Conservation (phyloP, 2,797 vertebrate genomes). For the Rhabdophis nuchalis region DNA sequence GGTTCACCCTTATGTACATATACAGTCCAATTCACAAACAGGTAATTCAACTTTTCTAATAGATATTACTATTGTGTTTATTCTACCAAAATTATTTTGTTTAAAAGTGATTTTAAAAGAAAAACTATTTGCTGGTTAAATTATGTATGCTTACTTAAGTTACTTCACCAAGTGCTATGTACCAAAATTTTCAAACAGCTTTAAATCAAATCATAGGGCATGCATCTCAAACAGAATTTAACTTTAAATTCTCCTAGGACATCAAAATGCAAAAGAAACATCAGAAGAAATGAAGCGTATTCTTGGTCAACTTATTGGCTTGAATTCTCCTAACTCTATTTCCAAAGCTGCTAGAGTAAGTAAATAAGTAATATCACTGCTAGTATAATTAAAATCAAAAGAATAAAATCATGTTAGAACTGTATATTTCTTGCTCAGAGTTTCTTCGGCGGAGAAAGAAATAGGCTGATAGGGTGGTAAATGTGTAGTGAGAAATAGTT, state of each 20-base stretch:
- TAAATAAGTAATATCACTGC: background rate
- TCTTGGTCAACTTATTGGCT: conserved; percentile 86
- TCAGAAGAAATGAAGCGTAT: conserved; percentile 83
- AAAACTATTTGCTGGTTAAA: fast-evolving
- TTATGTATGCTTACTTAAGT: background rate
- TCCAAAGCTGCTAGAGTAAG: conserved; percentile 88
- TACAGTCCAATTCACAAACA: conserved; percentile 76
- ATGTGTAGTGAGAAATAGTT: background rate
- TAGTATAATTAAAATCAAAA: background rate
- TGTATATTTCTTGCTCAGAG: background rate
- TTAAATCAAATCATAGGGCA: background rate
- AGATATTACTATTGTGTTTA: background rate
- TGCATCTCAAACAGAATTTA: background rate
- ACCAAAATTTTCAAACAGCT: background rate
- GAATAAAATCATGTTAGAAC: background rate
- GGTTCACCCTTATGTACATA: conserved; percentile 86
- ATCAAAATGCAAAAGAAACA: conserved; percentile 54
- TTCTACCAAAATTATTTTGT: background rate
- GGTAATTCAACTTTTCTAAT: conserved; percentile 67
- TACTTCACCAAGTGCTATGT: background rate
- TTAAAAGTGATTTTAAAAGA: background rate
- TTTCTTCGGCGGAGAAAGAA: background rate
- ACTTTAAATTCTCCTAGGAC: conserved; percentile 57
- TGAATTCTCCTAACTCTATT: conserved; percentile 94
- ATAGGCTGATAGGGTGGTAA: background rate